phyloP scores from a whole-genome alignment of 1,140 invertebrate species.

The Colletes latitarsis region DNA sequence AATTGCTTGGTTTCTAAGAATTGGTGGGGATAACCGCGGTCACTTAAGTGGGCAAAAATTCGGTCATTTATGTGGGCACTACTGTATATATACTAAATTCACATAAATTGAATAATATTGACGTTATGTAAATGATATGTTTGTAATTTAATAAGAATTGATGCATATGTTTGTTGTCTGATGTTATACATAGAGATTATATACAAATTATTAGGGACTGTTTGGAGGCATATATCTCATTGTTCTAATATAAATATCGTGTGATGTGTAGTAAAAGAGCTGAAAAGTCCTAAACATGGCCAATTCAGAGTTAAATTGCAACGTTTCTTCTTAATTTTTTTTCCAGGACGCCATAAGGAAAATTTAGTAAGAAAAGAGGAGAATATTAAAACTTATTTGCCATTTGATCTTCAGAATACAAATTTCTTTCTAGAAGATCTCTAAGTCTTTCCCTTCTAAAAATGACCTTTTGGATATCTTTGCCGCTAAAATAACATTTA shows the following conservation, averaged over 20 bases:
- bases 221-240: too few relatives aligned
- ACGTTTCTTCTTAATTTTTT: neutral
- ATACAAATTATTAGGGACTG: too few relatives aligned
- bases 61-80: too few relatives aligned
- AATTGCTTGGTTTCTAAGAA: too few relatives aligned
- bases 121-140: too few relatives aligned
- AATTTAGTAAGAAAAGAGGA: slow-evolving; percentile 80
- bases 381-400: slow-evolving; percentile 83
- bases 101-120: neutral
- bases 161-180: neutral
- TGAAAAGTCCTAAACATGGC: neutral
- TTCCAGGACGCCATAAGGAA: slow-evolving; percentile 83
- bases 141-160: too few relatives aligned
- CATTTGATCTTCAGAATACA: slow-evolving; percentile 83
- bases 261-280: neutral
- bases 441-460: neutral
- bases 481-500: neutral
- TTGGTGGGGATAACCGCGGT: too few relatives aligned
- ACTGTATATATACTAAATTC: neutral
- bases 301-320: neutral
- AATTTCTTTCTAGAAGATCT: slow-evolving; percentile 81
- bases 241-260: neutral
- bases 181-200: too few relatives aligned
- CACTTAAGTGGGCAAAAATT: too few relatives aligned
- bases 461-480: neutral